phyloP scores from a whole-genome alignment of 2,113 vertebrate genomes.

The Hydropotes inermis region DNA sequence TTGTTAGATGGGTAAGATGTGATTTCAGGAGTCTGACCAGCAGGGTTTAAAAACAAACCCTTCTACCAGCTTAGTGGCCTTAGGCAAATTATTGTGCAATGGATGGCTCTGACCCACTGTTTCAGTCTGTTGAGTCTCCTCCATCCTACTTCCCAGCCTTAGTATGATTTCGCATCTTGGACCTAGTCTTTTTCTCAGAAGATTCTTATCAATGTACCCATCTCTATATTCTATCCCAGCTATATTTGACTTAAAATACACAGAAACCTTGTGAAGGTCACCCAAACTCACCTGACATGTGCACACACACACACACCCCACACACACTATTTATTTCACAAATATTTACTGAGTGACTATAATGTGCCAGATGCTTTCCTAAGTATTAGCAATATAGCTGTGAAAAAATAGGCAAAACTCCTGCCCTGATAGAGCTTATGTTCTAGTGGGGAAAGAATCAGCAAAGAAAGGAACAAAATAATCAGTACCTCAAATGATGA shows the following conservation, averaged over 20 bases:
- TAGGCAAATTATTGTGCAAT: background rate
- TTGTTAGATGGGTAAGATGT: background rate
- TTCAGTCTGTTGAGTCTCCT: background rate
- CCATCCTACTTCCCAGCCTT: background rate
- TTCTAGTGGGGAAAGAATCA: background rate
- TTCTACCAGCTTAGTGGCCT: background rate
- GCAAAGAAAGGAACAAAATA: constrained; percentile 6
- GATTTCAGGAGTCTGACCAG: background rate
- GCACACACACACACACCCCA: too few species aligned
- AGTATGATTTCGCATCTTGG: background rate
- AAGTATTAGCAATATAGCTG: background rate
- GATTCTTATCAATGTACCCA: background rate
- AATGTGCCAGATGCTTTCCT: background rate
- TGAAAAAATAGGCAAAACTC: background rate
- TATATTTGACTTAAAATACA: background rate
- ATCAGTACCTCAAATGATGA: background rate
- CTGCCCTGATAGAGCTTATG: background rate
- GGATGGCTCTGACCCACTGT: background rate
- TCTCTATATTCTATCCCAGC: background rate
- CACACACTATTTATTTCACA: background rate
- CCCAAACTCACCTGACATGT: background rate
- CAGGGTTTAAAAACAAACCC: background rate
- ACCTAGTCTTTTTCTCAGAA: background rate
- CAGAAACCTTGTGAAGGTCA: background rate
- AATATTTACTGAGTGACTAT: background rate